Conservation (phyloP, 2,113 vertebrate genomes). For the Silurus asotus region DNA sequence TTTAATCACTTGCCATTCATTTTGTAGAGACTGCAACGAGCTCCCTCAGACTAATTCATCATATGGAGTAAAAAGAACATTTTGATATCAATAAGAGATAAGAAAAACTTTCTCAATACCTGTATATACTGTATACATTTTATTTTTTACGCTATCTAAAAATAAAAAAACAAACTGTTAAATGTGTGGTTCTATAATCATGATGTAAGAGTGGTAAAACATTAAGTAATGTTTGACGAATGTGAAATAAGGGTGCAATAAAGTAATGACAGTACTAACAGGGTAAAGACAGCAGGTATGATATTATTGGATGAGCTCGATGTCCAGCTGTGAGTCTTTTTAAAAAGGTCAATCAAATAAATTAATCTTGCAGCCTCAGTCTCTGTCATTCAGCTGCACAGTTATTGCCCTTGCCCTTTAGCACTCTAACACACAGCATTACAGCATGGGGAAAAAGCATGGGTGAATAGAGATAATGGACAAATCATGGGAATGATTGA, state of each 20-base stretch:
- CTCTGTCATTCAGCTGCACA: slow-evolving; percentile 53
- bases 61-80: slow-evolving; percentile 6
- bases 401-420: slow-evolving; percentile 55
- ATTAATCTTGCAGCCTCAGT: slow-evolving; percentile 57
- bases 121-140: neutral
- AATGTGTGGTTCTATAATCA: neutral
- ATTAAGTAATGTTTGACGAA: neutral
- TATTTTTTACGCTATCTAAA: neutral
- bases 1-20: slow-evolving; percentile 50
- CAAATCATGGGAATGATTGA: slow-evolving; percentile 36
- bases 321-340: slow-evolving; percentile 65
- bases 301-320: slow-evolving; percentile 18
- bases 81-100: slow-evolving; percentile 5
- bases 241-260: neutral
- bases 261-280: neutral
- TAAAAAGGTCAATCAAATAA: slow-evolving; percentile 59
- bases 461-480: neutral
- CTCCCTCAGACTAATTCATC: slow-evolving; percentile 28
- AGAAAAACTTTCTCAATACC: neutral
- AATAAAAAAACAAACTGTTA: neutral
- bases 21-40: slow-evolving; percentile 37
- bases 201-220: neutral
- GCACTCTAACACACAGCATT: slow-evolving; percentile 56
- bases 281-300: slow-evolving; percentile 14
- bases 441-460: neutral